Conservation (phyloP, 1,140 invertebrate species). For the Sarcophaga bullata region DNA sequence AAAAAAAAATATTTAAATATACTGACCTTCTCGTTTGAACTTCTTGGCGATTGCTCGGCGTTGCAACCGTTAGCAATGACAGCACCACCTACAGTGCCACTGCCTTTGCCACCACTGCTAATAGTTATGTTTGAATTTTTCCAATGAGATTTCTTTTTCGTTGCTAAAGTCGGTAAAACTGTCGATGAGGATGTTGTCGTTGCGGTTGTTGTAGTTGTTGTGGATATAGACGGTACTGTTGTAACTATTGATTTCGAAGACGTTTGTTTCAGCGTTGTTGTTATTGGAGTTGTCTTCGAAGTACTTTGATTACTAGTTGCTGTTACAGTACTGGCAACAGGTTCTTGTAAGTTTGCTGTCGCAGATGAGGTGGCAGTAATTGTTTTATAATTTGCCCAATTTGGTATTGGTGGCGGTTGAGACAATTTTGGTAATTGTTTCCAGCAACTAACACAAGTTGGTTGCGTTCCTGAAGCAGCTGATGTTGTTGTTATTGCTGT, state of each 20-base stretch:
- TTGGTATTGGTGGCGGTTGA: background rate
- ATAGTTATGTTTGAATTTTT: slow-evolving; percentile 1
- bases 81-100: background rate
- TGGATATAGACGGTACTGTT: background rate
- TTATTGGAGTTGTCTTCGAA: background rate
- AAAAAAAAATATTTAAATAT: background rate
- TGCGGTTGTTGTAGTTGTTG: background rate
- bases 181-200: background rate
- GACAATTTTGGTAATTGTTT: background rate
- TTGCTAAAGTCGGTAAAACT: background rate
- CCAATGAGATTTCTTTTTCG: slow-evolving; percentile 23
- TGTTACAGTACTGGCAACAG: background rate
- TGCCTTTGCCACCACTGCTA: background rate
- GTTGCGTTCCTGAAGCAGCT: background rate
- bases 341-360: background rate
- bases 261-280: background rate
- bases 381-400: background rate
- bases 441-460: slow-evolving; percentile 9
- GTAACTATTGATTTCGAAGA: background rate
- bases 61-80: background rate
- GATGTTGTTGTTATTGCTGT: background rate
- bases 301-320: background rate
- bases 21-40: slow-evolving; percentile 14
- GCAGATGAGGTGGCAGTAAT: background rate
- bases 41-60: background rate